Conservation (phyloP, 2,113 vertebrate genomes). For the Archilochus colubris region DNA sequence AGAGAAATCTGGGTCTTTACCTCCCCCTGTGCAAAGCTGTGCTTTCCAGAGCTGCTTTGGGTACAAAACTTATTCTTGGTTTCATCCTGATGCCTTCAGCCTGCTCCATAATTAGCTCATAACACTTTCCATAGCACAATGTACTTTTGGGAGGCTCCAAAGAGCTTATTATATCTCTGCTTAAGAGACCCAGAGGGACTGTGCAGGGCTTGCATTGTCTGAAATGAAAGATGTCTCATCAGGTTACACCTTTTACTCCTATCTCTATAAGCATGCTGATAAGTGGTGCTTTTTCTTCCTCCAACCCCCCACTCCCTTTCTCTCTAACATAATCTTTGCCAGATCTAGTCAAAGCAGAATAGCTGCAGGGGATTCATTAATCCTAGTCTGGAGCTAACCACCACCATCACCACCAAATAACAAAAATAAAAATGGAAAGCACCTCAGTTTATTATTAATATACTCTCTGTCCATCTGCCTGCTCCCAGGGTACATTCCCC, state of each 20-base stretch:
- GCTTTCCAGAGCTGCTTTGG: background rate
- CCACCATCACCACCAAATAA: background rate
- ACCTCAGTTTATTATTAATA: background rate
- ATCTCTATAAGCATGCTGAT: constrained; percentile 27
- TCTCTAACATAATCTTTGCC: constrained; percentile 23
- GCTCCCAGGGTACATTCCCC: background rate
- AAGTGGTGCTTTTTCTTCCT: constrained; percentile 27
- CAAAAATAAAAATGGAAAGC: constrained; percentile 15
- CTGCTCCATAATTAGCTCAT: constrained; percentile 14
- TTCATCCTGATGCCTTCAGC: background rate
- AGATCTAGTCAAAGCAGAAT: constrained; percentile 63
- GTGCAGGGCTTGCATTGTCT: background rate
- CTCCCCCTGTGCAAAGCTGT: background rate
- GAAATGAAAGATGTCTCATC: constrained; percentile 54
- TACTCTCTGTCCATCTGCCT: background rate
- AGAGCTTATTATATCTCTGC: constrained; percentile 9
- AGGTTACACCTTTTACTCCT: constrained; percentile 42
- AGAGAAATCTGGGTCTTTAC: background rate
- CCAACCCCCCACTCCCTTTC: background rate
- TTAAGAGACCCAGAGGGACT: constrained; percentile 28
- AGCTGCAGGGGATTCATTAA: constrained; percentile 57
- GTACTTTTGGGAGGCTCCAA: constrained; percentile 30
- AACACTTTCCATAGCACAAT: background rate
- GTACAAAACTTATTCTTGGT: background rate
- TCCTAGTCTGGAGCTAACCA: constrained; percentile 40